Evolutionary conservation across 2,888 invertebrate species (phyloP), one percentile per base, ranked within the genome.

Genomic region (Cistogaster globosa): DNA sequence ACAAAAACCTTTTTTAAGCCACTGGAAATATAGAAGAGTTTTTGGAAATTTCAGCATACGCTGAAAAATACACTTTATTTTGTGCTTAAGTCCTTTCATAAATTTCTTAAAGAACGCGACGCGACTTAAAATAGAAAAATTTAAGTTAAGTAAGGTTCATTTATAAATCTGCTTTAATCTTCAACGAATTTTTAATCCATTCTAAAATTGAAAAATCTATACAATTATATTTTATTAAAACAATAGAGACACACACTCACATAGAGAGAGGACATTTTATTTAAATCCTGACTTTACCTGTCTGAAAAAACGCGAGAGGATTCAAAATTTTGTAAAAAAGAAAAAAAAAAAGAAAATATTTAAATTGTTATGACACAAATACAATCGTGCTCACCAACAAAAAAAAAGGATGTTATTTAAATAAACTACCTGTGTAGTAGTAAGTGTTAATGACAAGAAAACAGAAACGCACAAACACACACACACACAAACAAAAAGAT

Each of bases 121-220:
- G 51, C 72, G 48, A n/a, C 20, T 22, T 68, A 60, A 26, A n/a
- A 57, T 20, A 71, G 18, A 53, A 78, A n/a, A 42, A 36, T n/a
- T 18, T 53, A 67, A 67, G 53, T 60, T 72, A 71, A 71, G 65
- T 48, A 82, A 69, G 63, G 63, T 82, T 69, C 45, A 68, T 62
- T 68, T 76, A n/a, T 26, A 78, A 78, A 60, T 58, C 67, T 36
- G 51, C 58, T 67, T 67, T 71, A 63, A 71, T 55, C 55, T 57
- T 71, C 57, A 53, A 67, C 20, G 14, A 69, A 78, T 18, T 63
- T 26, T 75, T 72, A 84, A 80, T 77, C 60, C 80, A 74, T 84
- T 80, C 72, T 62, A 80, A 77, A 84, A 84, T 53, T 78, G 45
- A 51, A 57, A 57, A 77, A 60, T 65, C 42, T 63, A 51, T 12